phyloP scores from a whole-genome alignment of 1,140 invertebrate genomes.

The Micrasema minimum region DNA sequence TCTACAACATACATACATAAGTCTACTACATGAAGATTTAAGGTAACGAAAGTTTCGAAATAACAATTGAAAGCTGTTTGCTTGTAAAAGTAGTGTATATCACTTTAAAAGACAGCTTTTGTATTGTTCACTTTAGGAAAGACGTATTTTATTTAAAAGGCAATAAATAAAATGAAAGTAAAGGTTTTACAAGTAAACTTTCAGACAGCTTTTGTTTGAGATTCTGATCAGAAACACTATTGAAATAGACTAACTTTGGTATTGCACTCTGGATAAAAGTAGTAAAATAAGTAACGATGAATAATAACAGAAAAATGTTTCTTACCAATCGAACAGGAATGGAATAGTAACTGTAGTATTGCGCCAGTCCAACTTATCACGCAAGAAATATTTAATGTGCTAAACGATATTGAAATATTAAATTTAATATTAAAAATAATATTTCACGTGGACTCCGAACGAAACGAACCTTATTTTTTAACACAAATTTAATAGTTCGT shows the following conservation, averaged over 20 bases:
- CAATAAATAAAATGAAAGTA: conserved; percentile 21
- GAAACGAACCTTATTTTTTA: neutral
- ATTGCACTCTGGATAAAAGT: no score
- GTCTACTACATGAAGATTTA: no score
- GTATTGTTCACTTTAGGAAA: neutral
- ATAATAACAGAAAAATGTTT: no score
- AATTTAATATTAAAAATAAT: no score
- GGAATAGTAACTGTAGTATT: no score
- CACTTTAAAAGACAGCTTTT: conserved; percentile 21
- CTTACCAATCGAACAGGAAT: no score
- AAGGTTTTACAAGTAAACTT: conserved; percentile 17
- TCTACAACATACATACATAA: no score
- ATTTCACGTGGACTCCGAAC: neutral
- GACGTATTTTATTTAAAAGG: conserved; percentile 22
- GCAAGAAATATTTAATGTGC: no score
- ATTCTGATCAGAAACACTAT: conserved; percentile 3
- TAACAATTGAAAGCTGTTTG: conserved; percentile 8
- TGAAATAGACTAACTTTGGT: no score
- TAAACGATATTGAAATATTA: no score
- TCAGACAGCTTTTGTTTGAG: neutral
- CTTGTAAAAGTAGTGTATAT: conserved; percentile 4
- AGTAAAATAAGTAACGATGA: no score
- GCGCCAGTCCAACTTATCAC: no score
- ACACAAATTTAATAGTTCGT: neutral
- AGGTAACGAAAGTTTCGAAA: conserved; percentile 2